Evolutionary conservation across 2,113 vertebrate species (phyloP).

Genomic region (Xiphophorus maculatus): DNA sequence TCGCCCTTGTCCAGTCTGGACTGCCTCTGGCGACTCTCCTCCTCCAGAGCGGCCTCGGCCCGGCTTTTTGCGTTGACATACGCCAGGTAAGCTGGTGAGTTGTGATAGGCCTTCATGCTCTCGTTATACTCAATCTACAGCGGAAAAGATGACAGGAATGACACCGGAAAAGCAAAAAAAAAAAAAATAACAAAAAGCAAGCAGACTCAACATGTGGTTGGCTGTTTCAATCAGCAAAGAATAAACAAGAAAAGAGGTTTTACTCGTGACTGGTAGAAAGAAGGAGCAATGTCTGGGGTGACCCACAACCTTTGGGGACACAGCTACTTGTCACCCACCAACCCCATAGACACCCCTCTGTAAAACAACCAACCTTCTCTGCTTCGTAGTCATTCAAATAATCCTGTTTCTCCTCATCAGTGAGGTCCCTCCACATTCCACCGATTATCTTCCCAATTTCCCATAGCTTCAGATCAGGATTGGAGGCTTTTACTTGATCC

Average conservation of each 20-base stretch:
- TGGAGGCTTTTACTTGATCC: slow-evolving; percentile 99
- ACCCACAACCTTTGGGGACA: slow-evolving; percentile 67
- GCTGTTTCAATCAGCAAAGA: slow-evolving; percentile 34
- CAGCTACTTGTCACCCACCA: slow-evolving; percentile 61
- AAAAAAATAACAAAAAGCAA: slow-evolving; percentile 2
- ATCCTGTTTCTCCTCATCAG: slow-evolving; percentile 99
- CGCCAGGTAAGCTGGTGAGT: slow-evolving; percentile 97
- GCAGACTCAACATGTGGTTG: slow-evolving; percentile 42
- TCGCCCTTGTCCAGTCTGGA: slow-evolving; percentile 97
- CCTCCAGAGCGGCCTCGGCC: slow-evolving; percentile 94
- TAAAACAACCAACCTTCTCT: slow-evolving; percentile 93
- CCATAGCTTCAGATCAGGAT: slow-evolving; percentile 99
- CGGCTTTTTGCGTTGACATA: slow-evolving; percentile 98
- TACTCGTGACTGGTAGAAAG: slow-evolving; percentile 46
- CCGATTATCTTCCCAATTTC: slow-evolving; percentile 99
- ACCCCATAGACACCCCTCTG: slow-evolving; percentile 42
- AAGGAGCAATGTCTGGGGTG: slow-evolving; percentile 65
- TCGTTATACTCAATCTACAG: slow-evolving; percentile 98
- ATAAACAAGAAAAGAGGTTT: slow-evolving; percentile 43
- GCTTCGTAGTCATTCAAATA: slow-evolving; percentile 99
- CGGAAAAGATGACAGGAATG: slow-evolving; percentile 62
- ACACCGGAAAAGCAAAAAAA: slow-evolving; percentile 42
- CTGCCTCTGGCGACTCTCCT: slow-evolving; percentile 96
- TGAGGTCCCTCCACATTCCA: slow-evolving; percentile 99
- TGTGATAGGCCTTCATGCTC: slow-evolving; percentile 99